These are phyloP conservation scores for Harpagoxenus sublaevis DNA, from an alignment of 2,888 invertebrate genomes.

Conservation along the genomic window DNA sequence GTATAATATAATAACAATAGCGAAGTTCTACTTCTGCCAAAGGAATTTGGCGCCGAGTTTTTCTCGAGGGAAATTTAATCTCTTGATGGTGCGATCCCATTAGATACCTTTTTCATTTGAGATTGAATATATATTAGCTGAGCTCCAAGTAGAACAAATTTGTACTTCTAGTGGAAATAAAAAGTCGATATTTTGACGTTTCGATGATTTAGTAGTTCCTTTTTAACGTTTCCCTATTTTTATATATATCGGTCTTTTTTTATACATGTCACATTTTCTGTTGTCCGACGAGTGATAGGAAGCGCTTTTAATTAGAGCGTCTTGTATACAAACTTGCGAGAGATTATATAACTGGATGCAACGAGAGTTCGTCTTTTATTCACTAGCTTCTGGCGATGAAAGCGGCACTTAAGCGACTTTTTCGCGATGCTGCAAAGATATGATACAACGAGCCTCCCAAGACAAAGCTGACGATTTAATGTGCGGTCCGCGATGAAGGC, in stretches of 20 bases:
- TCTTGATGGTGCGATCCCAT: constrained; percentile 31
- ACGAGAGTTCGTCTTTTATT: constrained; percentile 31
- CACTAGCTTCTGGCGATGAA: constrained; percentile 12
- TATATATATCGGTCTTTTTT: neutral
- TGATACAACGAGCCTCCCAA: constrained; percentile 14
- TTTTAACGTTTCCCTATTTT: neutral
- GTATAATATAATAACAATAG: neutral
- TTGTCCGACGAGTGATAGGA: neutral
- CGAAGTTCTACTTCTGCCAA: constrained; percentile 17
- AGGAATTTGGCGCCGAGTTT: constrained; percentile 33
- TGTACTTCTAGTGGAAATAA: neutral
- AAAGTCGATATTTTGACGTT: neutral
- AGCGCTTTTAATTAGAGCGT: constrained; percentile 10
- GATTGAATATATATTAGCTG: constrained; percentile 14
- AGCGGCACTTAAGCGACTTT: constrained; percentile 44
- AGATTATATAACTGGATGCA: constrained; percentile 11
- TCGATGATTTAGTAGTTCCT: neutral
- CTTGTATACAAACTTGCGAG: constrained; percentile 21
- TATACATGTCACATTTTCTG: neutral
- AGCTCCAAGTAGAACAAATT: neutral
- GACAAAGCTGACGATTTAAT: constrained; percentile 49
- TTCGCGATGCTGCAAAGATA: constrained; percentile 34
- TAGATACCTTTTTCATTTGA: constrained; percentile 16
- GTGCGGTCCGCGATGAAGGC: constrained; percentile 7
- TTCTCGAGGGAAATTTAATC: constrained; percentile 38